Base-by-base conservation (phyloP, 2,888 invertebrate genomes). In the Eupithecia exiguata region DNA sequence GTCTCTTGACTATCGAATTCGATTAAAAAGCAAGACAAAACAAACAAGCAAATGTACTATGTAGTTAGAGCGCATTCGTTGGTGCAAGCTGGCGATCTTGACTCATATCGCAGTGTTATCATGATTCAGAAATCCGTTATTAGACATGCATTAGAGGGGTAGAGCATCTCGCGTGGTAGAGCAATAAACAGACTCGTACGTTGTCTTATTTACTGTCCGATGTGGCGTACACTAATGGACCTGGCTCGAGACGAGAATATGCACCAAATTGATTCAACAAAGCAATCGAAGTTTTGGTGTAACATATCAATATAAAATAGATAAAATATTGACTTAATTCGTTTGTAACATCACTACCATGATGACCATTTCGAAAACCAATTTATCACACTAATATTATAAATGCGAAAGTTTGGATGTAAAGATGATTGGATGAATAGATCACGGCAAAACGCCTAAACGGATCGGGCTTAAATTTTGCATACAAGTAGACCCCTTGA, bases 111-210 rank as follows among this genome's bases (percentile, higher is more conserved):
- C 53, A 9, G 10, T 43, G 71, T 35, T 61, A n/a, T 61, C 25
- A 61, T 71, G 71, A 67, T 43, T 71, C 66, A 71, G 21, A 58
- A 67, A 43, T 43, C 58, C 40, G 58, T 21, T 67, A 40, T 61
- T 43, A 71, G 71, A 38, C 38, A 30, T 36, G 35, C 71, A 72
- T 62, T 53, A 61, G 43, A 43, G 12, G 58, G 71, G 67, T 1
- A 1, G 53, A 66, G 66, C 18, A 25, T 49, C 58, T 53, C 69
- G 58, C 58, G 1, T 21, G 58, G 58, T 25, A 21, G 10, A 21
- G 58, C 25, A 58, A 58, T 58, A 58, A 58, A 58, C 58, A 21
- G 49, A 53, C 12, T 25, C 12, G 25, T 58, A 25, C 9, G n/a
- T 58, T 5, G 58, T 58, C 25, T 58, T 58, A 58, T 58, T 58